Evolutionary conservation across 2,888 invertebrate species (phyloP), one percentile per base, ranked within the genome.

Genomic region (Plebejus anna): DNA sequence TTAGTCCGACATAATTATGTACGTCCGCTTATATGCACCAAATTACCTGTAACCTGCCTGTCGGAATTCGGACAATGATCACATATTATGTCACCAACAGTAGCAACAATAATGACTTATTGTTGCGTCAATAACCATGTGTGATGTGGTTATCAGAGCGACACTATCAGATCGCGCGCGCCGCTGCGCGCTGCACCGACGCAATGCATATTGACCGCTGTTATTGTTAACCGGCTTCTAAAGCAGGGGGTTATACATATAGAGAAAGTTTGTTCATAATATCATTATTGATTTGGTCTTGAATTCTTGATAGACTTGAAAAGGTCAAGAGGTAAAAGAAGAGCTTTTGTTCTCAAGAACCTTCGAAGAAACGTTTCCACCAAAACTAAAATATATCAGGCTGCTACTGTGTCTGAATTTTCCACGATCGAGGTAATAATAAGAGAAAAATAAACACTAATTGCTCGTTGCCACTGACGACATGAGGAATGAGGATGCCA

Each of bases 101-200:
- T 57, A 75, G 9, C 75, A 59, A 38, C 4, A 38, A 22, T 32
- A 32, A 32, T 32, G 0, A 32, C 32, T 32, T 1, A 32, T 32
- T 32, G 32, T 32, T 32, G 32, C 32, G 32, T 32, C 32, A 32
- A 32, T 57, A 36, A 32, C 47, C 71, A 61, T 6, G 55, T 11
- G 42, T 22, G 22, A 22, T 22, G 2, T 2, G 57, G 71, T 70
- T 70, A 79, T 78, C 78, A 79, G 79, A 78, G 76, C 79, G 77
- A 55, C 76, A 75, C 79, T 80, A 80, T 80, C 80, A 11, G 61
- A 22, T 59, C 59, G 59, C 16, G 38, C 77, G 73, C 75, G 59
- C 75, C 57, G 42, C 55, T 51, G 16, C 75, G 22, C 11, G 22
- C 22, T 22, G 22, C 22, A 22, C 22, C 22, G 22, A 22, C 22